Percentiles rank a stretch among this genome's conserved stretches.
These are phyloP conservation scores for Aproaerema taeniolella DNA, from an alignment of 2,888 invertebrate species.

Conservation along the genomic window DNA sequence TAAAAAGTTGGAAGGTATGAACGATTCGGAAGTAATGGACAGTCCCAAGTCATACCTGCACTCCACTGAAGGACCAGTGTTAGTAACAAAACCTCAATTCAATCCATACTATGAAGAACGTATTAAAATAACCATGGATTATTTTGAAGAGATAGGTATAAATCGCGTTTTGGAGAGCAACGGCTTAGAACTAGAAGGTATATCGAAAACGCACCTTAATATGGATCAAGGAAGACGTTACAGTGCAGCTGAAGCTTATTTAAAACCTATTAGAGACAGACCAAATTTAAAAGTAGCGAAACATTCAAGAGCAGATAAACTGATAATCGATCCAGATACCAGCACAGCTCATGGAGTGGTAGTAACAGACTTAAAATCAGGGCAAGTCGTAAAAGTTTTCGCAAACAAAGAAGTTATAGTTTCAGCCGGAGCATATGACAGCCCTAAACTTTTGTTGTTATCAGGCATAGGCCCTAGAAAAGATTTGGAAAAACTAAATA, in stretches of 20 bases:
- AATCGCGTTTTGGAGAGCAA: conserved; percentile 31
- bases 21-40: too few relatives aligned
- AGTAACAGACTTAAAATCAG: conserved; percentile 32
- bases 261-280: conserved; percentile 36
- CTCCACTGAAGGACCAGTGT: conserved; percentile 32
- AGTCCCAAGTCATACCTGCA: conserved; percentile 30
- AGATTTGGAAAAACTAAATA: conserved; percentile 37
- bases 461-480: conserved; percentile 55
- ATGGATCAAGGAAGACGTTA: conserved; percentile 49
- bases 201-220: conserved; percentile 25
- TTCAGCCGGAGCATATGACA: conserved; percentile 54
- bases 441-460: conserved; percentile 55
- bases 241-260: conserved; percentile 56
- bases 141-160: conserved; percentile 34
- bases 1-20: conserved; percentile 36
- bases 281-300: conserved; percentile 49
- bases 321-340: conserved; percentile 42
- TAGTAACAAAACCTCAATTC: conserved; percentile 29
- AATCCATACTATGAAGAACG: conserved; percentile 27
- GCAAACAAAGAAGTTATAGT: conserved; percentile 49
- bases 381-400: conserved; percentile 35
- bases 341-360: conserved; percentile 43
- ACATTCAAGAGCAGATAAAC: conserved; percentile 41
- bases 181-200: conserved; percentile 31
- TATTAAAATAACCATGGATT: conserved; percentile 26